Percentiles rank a stretch among this genome's conserved stretches.
Conservation (phyloP, 1,140 invertebrate species). For the Zaprionus ghesquierei region DNA sequence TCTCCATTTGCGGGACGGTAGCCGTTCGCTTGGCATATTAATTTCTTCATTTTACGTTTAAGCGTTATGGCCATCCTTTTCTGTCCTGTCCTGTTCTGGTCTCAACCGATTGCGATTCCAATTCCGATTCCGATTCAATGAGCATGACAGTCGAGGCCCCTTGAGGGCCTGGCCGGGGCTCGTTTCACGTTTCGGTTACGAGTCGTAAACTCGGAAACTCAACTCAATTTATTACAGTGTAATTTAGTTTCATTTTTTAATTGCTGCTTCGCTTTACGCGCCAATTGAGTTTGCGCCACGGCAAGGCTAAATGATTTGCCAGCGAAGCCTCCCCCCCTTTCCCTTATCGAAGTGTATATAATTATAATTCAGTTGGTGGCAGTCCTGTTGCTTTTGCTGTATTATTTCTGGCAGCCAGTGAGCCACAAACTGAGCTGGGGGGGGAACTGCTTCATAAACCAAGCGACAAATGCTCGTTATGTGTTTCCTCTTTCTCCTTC, state of each 20-base stretch:
- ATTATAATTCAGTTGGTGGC: neutral
- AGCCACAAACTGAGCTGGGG: neutral
- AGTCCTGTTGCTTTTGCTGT: neutral
- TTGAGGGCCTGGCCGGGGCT: neutral
- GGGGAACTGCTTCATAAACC: neutral
- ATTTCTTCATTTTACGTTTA: slow-evolving; percentile 49
- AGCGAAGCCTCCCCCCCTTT: neutral
- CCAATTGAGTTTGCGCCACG: slow-evolving; percentile 3
- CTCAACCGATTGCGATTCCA: neutral
- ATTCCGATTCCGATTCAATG: slow-evolving; percentile 32
- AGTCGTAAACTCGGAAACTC: slow-evolving; percentile 41
- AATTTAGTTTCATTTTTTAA: slow-evolving; percentile 43
- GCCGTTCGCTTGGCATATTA: slow-evolving; percentile 44
- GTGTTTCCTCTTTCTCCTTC: neutral
- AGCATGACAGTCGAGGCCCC: slow-evolving; percentile 27
- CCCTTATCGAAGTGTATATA: neutral
- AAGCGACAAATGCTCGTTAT: neutral
- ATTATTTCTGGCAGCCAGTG: neutral
- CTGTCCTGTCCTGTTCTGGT: neutral
- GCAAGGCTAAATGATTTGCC: neutral
- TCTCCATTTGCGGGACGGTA: neutral
- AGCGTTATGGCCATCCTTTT: neutral
- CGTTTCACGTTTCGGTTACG: slow-evolving; percentile 17
- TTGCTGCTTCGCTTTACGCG: slow-evolving; percentile 18
- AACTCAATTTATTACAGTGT: slow-evolving; percentile 46